Percentiles rank a stretch among this genome's conserved stretches.
Evolutionary conservation across 2,113 vertebrate genomes (phyloP).

Genomic region (Etheostoma cragini): DNA sequence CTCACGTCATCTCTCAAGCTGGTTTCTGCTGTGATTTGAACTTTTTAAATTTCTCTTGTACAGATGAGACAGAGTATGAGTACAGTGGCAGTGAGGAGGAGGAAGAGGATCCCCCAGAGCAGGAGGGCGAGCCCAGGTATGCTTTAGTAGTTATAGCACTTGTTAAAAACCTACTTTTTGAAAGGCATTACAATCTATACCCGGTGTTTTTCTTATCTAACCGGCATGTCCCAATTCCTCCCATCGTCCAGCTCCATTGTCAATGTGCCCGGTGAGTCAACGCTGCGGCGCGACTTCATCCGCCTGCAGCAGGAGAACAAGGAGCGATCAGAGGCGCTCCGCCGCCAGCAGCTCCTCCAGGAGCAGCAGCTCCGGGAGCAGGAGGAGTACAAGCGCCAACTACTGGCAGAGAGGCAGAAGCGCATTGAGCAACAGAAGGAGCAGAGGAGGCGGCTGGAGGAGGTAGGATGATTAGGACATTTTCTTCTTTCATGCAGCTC

Average conservation of each 20-base stretch:
- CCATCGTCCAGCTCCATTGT: slow-evolving; percentile 76
- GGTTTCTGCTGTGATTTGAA: background rate
- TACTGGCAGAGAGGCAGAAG: slow-evolving; percentile 96
- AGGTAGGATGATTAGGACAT: slow-evolving; percentile 80
- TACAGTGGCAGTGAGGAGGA: slow-evolving; percentile 99
- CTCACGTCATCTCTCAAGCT: background rate
- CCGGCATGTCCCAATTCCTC: background rate
- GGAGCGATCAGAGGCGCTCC: slow-evolving; percentile 94
- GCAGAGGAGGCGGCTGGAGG: slow-evolving; percentile 93
- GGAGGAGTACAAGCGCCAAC: slow-evolving; percentile 97
- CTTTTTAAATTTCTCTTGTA: slow-evolving; percentile 19
- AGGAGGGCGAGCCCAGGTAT: slow-evolving; percentile 98
- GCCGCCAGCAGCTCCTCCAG: slow-evolving; percentile 96
- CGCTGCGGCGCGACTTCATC: slow-evolving; percentile 96
- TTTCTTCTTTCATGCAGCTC: background rate
- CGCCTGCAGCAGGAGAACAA: slow-evolving; percentile 99
- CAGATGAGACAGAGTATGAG: slow-evolving; percentile 98
- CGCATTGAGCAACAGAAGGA: slow-evolving; percentile 98
- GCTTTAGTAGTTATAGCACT: background rate
- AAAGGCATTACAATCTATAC: background rate
- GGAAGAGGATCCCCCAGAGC: slow-evolving; percentile 96
- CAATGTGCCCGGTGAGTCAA: slow-evolving; percentile 97
- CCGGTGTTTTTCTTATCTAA: background rate
- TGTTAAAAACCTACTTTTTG: background rate
- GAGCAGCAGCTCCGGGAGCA: slow-evolving; percentile 97